Base-by-base conservation (phyloP, 2,888 invertebrate species). In the Drosophila aldrichi region DNA sequence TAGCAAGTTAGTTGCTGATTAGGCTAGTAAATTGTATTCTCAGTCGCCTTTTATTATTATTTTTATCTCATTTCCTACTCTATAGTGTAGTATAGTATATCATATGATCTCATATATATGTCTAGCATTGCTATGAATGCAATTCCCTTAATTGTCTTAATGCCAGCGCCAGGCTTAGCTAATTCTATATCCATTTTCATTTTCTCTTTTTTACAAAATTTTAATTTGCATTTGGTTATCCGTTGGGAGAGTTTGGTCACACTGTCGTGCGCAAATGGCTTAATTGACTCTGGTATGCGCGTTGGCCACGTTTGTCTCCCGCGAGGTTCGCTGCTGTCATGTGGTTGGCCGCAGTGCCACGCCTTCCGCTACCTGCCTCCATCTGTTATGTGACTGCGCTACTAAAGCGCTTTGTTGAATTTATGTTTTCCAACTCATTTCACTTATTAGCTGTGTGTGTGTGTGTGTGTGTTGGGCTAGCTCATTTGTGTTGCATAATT, bases 201-300 rank as follows among this genome's bases (percentile, higher is more conserved):
- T 22, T n/a, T 38, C 12, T 14, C 14, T 14, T 9, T 32, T 44
- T 49, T 49, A 18, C 18, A 3, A 38, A 51, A 55, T 38, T 29
- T 25, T 32, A 12, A 77, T 65, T 60, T 65, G 44, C 34, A 49
- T 61, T 62, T 56, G 34, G 1, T 8, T 14, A 10, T 29, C 66
- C 65, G 49, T 29, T 55, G 70, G 51, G 63, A 58, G 25, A 32
- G 48, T 40, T 51, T 79, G 63, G 66, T 55, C 52, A 60, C 60
- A 74, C 59, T 70, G 43, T 62, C 18, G 54, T 40, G 44, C 40
- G 34, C 51, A 57, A 43, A 60, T 46, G 18, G 49, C 48, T 57
- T 69, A 70, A 74, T 74, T 74, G 64, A 70, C 61, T 70, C 25
- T 59, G 43, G 25, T 38, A 18, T 64, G 64, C 63, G 41, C 52